These are phyloP conservation scores for Stenchaetothrips biformis DNA, from an alignment of 2,888 invertebrate genomes.

Conservation along the genomic window DNA sequence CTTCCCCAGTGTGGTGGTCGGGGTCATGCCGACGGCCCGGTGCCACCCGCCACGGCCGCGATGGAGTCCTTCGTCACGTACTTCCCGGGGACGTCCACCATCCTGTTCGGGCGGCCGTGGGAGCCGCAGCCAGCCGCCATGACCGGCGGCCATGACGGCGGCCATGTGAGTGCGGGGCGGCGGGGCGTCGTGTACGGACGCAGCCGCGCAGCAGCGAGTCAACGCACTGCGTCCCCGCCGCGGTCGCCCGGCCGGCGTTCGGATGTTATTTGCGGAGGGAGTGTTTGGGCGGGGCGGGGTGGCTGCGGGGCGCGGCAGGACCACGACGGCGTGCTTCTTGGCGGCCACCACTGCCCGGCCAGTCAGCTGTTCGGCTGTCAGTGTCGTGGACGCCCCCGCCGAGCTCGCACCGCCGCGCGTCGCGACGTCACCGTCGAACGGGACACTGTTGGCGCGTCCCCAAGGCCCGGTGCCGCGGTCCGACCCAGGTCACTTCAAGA, in stretches of 20 bases:
- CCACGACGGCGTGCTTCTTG: no score
- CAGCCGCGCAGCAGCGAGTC: no score
- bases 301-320: background rate
- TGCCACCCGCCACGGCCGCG: background rate
- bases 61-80: slow-evolving; percentile 18
- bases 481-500: no score
- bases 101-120: slow-evolving; percentile 1
- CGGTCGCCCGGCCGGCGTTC: background rate
- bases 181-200: no score
- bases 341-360: background rate
- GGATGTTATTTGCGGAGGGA: background rate
- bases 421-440: background rate
- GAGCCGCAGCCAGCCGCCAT: background rate
- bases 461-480: no score
- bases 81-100: slow-evolving; percentile 5
- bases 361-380: slow-evolving; percentile 12
- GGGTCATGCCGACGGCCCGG: background rate
- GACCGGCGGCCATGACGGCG: background rate
- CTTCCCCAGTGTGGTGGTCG: background rate
- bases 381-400: background rate
- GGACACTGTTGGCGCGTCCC: background rate
- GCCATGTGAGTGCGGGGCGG: no score
- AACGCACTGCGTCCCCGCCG: background rate
- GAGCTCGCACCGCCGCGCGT: background rate
- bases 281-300: background rate